Evolutionary conservation across 2,797 vertebrate species (phyloP).

Genomic region (Danio choprae): DNA sequence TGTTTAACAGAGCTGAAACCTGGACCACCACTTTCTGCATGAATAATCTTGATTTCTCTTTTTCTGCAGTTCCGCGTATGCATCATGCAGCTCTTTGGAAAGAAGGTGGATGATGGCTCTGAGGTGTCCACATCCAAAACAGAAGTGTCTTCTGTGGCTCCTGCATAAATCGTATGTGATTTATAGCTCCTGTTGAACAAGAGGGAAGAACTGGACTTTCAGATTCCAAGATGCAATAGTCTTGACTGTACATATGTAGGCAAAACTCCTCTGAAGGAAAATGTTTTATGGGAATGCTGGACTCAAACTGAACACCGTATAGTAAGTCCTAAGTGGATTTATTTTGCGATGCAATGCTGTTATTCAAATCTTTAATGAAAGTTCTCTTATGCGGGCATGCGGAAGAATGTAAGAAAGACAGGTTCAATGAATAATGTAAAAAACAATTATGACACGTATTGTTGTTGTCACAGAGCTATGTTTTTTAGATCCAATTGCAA

Average conservation of each 20-base stretch:
- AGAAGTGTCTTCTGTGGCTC: slow-evolving; percentile 78
- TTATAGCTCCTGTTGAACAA: background rate
- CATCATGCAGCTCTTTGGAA: slow-evolving; percentile 89
- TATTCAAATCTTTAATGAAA: background rate
- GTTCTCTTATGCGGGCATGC: background rate
- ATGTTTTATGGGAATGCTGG: background rate
- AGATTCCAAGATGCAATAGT: background rate
- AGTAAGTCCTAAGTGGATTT: background rate
- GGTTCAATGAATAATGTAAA: slow-evolving; percentile 12
- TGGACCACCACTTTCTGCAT: background rate
- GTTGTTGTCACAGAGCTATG: slow-evolving; percentile 34
- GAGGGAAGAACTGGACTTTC: slow-evolving; percentile 10
- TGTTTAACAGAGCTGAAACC: background rate
- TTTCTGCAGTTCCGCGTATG: slow-evolving; percentile 83
- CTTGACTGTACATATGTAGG: background rate
- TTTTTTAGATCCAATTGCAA: slow-evolving; percentile 51
- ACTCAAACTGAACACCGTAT: background rate
- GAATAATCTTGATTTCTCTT: slow-evolving; percentile 12
- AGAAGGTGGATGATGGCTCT: slow-evolving; percentile 85
- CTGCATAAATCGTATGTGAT: slow-evolving; percentile 75
- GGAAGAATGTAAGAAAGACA: slow-evolving; percentile 12
- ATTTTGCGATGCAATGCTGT: background rate
- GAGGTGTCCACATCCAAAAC: slow-evolving; percentile 87
- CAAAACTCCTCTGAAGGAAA: background rate
- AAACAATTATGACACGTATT: slow-evolving; percentile 31